Evolutionary conservation across 1,140 invertebrate species (phyloP), one percentile per base, ranked within the genome.

Genomic region (Acromyrmex echinatior): DNA sequence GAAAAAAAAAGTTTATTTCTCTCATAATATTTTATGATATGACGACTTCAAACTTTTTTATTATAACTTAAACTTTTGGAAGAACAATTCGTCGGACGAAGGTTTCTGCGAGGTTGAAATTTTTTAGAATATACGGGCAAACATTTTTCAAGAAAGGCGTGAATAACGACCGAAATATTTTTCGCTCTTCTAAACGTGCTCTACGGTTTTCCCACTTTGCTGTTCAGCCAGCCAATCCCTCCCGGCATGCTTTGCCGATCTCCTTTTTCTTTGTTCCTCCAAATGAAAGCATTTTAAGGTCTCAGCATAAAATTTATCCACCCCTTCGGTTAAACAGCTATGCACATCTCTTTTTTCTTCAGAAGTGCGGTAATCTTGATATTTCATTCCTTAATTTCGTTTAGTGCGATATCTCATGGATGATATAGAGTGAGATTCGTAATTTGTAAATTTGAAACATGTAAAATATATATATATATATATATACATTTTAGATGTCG

Each of bases 221-320:
- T 89, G 89, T 87, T 87, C 86, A 76, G 77, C 81, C 88, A 90
- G 87, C 87, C 87, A 88, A 78, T 86, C 81, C 35, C 65, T 56
- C 63, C 45, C 63, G 68, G 51, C 39, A 53, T 77, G 21, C 51
- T 76, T 65, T 66, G 31, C 60, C 87, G 86, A 89, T 90, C 82
- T 88, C 66, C 66, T 49, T 92, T 89, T 86, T 88, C 90, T 84
- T 92, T 90, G 85, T 91, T 88, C 78, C 84, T 86, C 85, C 91
- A 92, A 94, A 92, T 91, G 92, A 92, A 93, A 93, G 92, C 91
- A 92, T 93, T 93, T 92, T 93, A 93, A 92, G 92, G 93, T 91
- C 93, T 94, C 93, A 93, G 92, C 93, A 94, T 92, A 92, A 94
- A 93, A 93, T 93, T 93, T 92, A 93, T 93, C 91, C 94, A 92